These are phyloP conservation scores for Porites rus DNA, from an alignment of 92 coral and sea anemone species.

Conservation along the genomic window DNA sequence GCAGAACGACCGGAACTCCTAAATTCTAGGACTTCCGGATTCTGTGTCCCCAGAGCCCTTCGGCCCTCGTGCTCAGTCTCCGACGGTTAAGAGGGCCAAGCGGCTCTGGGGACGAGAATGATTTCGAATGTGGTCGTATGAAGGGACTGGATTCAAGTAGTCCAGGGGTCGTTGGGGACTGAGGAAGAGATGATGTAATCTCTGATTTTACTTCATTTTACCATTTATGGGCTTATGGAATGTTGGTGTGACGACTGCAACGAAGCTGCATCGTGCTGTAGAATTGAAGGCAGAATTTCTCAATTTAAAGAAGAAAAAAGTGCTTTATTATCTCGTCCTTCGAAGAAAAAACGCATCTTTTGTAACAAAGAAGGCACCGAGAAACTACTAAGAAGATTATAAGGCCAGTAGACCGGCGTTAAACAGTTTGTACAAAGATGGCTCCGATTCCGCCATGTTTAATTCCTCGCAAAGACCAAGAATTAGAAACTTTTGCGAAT, in stretches of 20 bases:
- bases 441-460: background rate
- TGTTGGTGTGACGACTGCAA: background rate
- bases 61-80: too few species aligned
- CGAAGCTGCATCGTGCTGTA: background rate
- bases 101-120: too few species aligned
- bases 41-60: too few species aligned
- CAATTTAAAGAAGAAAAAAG: background rate
- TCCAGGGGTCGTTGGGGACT: background rate
- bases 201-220: background rate
- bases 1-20: too few species aligned
- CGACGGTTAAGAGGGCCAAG: too few species aligned
- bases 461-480: background rate
- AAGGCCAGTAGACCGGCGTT: background rate
- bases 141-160: too few species aligned
- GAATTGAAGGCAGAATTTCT: background rate
- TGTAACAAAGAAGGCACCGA: background rate
- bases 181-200: slow-evolving; percentile 12
- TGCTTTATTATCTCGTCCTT: background rate
- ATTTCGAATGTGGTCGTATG: too few species aligned
- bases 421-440: background rate
- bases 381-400: background rate
- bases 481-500: background rate
- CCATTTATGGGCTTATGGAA: background rate
- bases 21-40: too few species aligned
- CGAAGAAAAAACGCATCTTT: background rate